Base-by-base conservation (phyloP, 37 sponge, comb jelly and placozoan genomes). In the Spongilla lacustris region DNA sequence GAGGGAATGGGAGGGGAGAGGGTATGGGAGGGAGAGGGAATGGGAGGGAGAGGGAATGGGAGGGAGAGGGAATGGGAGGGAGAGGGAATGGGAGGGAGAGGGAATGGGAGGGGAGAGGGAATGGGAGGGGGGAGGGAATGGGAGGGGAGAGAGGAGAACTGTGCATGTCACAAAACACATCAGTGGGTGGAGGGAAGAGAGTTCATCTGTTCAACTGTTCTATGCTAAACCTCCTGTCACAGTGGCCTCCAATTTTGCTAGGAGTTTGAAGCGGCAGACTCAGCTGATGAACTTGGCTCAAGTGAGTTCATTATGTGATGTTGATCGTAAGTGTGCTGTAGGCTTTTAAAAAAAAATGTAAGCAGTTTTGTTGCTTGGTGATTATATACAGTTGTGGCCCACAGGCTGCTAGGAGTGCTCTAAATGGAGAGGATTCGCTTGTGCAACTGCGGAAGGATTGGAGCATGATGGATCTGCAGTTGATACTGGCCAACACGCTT, bases 251-350 rank as follows among this genome's bases (percentile, higher is more conserved):
- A 41, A 58, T 10, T 94, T 94, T 73, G 49, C 41, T 21, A 87
- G 79, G 76, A 85, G 50, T 33, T 29, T 94, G 24, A 83, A 78
- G 76, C 83, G 94, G 74, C 91, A 91, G 69, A 78, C 79, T 14
- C 83, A 91, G 10, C 72, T 94, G 36, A 87, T 91, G 77, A 78
- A 90, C 26, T 72, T 94, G 24, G 94, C 94, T 17, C 73, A 94
- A 75, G 94, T 90, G 68, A 68, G 87, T 46, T 0, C 1, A 50
- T 13, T 71, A 6, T 84, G 24, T 75, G 5, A 2, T 21, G 13
- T 28, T 46, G 50, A 79, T 26, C 23, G 26, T 22, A 37, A 32
- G 49, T 79, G 58, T 31, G 49, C 31, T 32, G 10, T 27, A n/a
- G n/a, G n/a, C n/a, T n/a, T n/a, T n/a, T n/a, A n/a, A n/a, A n/a